Evolutionary conservation across 2,888 invertebrate species (phyloP), one percentile per base, ranked within the genome.

Genomic region (Dascillus cervinus): DNA sequence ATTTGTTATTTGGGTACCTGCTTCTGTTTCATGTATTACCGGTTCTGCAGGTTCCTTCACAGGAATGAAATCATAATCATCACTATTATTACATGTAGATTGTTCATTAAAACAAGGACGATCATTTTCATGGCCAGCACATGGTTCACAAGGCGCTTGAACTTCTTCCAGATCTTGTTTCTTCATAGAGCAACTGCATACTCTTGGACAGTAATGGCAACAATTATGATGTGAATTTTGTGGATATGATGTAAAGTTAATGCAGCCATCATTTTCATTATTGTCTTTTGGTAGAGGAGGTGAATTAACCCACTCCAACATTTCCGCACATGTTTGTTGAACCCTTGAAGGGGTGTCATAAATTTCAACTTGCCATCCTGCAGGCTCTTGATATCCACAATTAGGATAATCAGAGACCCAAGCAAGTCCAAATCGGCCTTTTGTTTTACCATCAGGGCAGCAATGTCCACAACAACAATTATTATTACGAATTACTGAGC

Each of bases 311-410:
- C 61, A 62, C 1, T 52, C 39, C 13, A 55, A 46, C 55, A 62
- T 55, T 35, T 55, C 51, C 22, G 53, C 48, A 32, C 59, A 60
- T 31, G 53, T 51, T 23, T 47, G 42, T 22, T 57, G 54, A 11
- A 62, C 54, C 29, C 43, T 44, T 1, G 60, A 57, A 4, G 60
- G 60, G 1, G 60, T 61, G 34, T 59, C 62, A 25, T 49, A 45
- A 32, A 61, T 59, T 43, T 62, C 60, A 3, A 62, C 47, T 36
- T 63, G 57, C 63, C 63, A 63, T 6, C 60, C 61, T 20, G 50
- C 47, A 2, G 61, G 60, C 33, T 50, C 51, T 6, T 44, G 46
- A 11, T 38, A 42, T 32, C 43, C 45, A 15, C 46, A 51, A 30
- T 49, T 46, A 4, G 57, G 54, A 0, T 54, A 53, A 40, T 61